Base-by-base conservation (phyloP, 2,888 invertebrate genomes). In the Ophioninae sp. region DNA sequence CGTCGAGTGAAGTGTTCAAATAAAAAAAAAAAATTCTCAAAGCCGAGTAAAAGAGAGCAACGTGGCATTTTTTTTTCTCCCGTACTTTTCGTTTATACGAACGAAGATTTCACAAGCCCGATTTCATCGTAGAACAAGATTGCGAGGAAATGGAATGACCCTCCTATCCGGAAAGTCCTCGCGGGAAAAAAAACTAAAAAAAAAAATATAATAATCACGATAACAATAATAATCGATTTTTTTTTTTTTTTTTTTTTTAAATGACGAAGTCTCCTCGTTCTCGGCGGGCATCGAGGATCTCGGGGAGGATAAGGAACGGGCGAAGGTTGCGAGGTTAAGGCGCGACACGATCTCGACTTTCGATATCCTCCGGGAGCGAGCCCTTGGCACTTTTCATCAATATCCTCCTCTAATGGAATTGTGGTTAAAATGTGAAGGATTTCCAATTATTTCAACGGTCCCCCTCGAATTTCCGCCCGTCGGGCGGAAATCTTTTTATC, bases 401-500 rank as follows among this genome's bases (percentile, higher is more conserved):
- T 73, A 84, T 86, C 85, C 85, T 83, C 74, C 83, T 85, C 81
- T 67, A 61, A 59, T 73, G 77, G 68, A 64, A 80, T 67, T 68
- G 81, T 84, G 87, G 86, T 84, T 83, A 82, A 79, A 78, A 72
- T 50, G 69, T 78, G 81, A 85, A 86, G 83, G 82, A 84, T 88
- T 88, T 86, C 85, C 86, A 86, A 87, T 88, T 86, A 88, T 88
- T 88, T 88, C 87, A 84, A 74, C 83, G 84, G 61, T 5, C 39
- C 6, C n/a, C 7, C 41, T 68, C 44, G 20, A 30, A 59, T 76
- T 79, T 72, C 41, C 79, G 61, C 20, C 39, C 56, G 61, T 72
- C 67, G 41, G 2, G 37, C 30, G 39, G 5, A 37, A 50, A 23
- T 57, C 5, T 70, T 70, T 50, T 70, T 50, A 70, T 70, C n/a